phyloP scores from a whole-genome alignment of 2,888 invertebrate species.

The Acleris literana region DNA sequence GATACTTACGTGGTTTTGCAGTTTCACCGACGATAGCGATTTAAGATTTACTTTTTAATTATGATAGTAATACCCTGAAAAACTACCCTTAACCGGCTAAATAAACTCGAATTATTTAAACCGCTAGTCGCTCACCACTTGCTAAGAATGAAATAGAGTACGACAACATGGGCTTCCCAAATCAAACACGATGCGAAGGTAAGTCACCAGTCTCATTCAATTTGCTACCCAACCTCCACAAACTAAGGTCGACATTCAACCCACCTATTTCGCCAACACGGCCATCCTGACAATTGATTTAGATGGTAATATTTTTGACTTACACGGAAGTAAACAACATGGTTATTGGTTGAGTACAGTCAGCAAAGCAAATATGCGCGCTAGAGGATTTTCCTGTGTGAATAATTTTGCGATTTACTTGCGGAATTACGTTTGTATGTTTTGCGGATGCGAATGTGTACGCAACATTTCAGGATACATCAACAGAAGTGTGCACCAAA shows the following conservation, averaged over 20 bases:
- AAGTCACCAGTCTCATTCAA: conserved; percentile 22
- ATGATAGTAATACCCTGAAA: too few species aligned
- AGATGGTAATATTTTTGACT: conserved; percentile 14
- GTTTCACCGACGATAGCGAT: too few species aligned
- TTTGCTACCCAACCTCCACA: conserved; percentile 12
- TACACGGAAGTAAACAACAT: conserved; percentile 6
- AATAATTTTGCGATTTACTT: neutral
- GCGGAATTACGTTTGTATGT: neutral
- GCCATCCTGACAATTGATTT: conserved; percentile 7
- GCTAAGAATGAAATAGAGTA: neutral
- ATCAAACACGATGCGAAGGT: conserved; percentile 35
- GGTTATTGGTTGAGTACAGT: conserved; percentile 3
- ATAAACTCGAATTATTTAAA: neutral
- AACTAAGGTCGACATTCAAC: conserved; percentile 18
- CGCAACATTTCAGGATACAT: too few species aligned
- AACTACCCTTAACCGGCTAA: too few species aligned
- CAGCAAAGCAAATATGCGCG: neutral
- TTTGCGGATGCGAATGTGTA: too few species aligned
- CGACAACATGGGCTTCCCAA: conserved; percentile 24
- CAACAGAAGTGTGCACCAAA: too few species aligned
- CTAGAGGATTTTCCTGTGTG: too few species aligned
- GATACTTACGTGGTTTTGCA: too few species aligned
- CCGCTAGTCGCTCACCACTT: conserved; percentile 12
- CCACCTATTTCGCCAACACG: conserved; percentile 1
- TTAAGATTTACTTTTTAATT: too few species aligned